Evolutionary conservation across 2,888 invertebrate genomes (phyloP).

Genomic region (Cerastis rubricosa): DNA sequence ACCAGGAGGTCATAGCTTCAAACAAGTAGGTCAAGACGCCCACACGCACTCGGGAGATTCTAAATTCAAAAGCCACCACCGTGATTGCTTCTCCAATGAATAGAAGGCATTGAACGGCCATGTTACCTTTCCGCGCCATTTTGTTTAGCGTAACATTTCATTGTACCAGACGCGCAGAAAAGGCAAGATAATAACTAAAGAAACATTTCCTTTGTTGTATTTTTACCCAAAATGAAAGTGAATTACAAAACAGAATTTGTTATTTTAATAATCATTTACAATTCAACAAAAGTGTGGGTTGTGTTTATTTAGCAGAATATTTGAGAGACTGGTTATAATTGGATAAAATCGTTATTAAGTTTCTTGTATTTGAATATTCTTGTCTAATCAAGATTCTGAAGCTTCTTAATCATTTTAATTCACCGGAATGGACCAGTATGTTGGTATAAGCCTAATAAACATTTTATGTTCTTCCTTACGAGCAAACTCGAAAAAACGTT

Average conservation of each 20-base stretch:
- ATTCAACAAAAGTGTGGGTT: slow-evolving; percentile 28
- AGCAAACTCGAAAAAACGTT: too few species aligned
- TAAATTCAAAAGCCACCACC: slow-evolving; percentile 62
- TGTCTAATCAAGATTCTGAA: slow-evolving; percentile 2
- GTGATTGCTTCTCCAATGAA: slow-evolving; percentile 61
- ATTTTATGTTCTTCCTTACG: not conserved
- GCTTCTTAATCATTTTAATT: not conserved
- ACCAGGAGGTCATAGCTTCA: slow-evolving; percentile 61
- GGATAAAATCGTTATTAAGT: slow-evolving; percentile 7
- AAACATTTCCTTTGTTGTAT: slow-evolving; percentile 37
- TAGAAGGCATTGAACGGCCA: slow-evolving; percentile 55
- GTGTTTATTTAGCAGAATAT: slow-evolving; percentile 42
- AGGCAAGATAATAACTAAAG: slow-evolving; percentile 36
- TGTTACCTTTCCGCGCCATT: slow-evolving; percentile 58
- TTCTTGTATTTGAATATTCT: slow-evolving; percentile 21
- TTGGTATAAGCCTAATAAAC: not conserved
- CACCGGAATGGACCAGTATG: not conserved
- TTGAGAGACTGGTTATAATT: slow-evolving; percentile 6
- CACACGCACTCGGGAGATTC: slow-evolving; percentile 65
- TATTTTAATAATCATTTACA: slow-evolving; percentile 47
- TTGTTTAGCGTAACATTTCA: slow-evolving; percentile 50
- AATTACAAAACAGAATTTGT: slow-evolving; percentile 42
- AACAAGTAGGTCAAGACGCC: slow-evolving; percentile 70
- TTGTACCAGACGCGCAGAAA: slow-evolving; percentile 52
- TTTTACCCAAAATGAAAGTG: slow-evolving; percentile 34